Conservation (phyloP, 1,140 invertebrate species). For the Neodiprion pinetum region DNA sequence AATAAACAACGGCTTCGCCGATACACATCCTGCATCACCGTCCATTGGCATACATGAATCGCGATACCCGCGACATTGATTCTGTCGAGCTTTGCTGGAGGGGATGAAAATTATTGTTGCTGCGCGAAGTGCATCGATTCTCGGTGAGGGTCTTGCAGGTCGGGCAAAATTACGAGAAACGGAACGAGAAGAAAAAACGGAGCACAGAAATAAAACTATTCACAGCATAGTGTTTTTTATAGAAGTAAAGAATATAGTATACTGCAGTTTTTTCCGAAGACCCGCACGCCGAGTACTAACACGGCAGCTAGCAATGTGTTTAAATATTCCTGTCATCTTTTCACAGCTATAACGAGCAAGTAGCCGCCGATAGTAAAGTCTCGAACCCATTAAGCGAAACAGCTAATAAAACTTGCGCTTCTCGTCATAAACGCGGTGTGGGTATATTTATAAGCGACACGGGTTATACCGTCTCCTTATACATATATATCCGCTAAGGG, state of each 20-base stretch:
- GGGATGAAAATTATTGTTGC: no score
- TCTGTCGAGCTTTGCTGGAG: not conserved
- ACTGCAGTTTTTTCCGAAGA: not conserved
- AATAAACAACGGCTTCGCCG: not conserved
- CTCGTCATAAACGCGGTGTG: constrained; percentile 2
- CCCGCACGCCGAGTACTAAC: not conserved
- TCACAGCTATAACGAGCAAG: constrained; percentile 8
- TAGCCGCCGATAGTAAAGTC: constrained; percentile 14
- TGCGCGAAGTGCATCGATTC: no score
- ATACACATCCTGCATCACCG: not conserved
- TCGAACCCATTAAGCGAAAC: constrained; percentile 15
- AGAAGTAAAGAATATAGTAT: not conserved
- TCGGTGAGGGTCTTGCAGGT: no score
- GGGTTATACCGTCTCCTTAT: not conserved
- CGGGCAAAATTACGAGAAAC: no score
- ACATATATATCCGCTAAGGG: not conserved
- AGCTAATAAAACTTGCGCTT: constrained; percentile 15
- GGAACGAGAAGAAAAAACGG: no score
- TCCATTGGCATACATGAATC: not conserved
- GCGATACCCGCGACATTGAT: not conserved
- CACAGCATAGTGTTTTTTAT: no score
- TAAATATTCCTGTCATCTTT: constrained; percentile 12
- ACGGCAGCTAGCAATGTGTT: not conserved
- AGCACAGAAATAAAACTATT: no score
- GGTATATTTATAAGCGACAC: constrained; percentile 11